phyloP scores from a whole-genome alignment of 2,888 invertebrate genomes.

The Stramonita haemastoma region DNA sequence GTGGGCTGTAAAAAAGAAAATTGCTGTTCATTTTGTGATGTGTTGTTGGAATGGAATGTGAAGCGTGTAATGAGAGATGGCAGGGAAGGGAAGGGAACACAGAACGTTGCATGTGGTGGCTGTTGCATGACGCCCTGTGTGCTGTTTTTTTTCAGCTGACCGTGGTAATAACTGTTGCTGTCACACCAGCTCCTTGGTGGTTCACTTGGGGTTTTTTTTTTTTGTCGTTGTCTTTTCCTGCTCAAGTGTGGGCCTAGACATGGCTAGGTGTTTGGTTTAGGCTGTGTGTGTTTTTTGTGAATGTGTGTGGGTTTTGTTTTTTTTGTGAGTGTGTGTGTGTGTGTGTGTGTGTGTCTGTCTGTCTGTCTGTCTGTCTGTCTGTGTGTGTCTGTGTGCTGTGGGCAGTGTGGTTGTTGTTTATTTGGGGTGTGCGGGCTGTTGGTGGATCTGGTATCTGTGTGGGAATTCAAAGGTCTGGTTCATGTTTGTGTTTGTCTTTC shows the following conservation, averaged over 20 bases:
- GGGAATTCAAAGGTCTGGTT: neutral
- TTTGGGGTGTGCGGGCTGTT: neutral
- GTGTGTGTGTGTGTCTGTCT: conserved; percentile 9
- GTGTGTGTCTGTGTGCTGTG: neutral
- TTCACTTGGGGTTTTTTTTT: too few relatives aligned
- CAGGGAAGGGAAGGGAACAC: neutral
- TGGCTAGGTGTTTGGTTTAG: too few relatives aligned
- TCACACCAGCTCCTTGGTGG: neutral
- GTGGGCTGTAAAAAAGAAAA: too few relatives aligned
- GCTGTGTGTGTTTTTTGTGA: too few relatives aligned
- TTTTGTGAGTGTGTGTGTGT: too few relatives aligned
- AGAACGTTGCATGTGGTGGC: neutral
- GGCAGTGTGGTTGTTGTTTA: neutral
- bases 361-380: neutral
- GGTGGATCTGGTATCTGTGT: neutral
- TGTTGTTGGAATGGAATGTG: too few relatives aligned
- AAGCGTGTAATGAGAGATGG: too few relatives aligned
- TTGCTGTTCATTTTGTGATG: too few relatives aligned
- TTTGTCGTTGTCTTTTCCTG: neutral
- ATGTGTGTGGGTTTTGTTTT: too few relatives aligned
- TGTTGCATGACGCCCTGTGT: neutral
- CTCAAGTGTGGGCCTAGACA: neutral
- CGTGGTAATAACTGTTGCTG: neutral
- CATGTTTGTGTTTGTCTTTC: neutral
- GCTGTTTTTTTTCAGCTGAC: neutral